These are phyloP conservation scores for Hydropsyche betteni DNA, from an alignment of 2,888 invertebrate genomes.

Conservation along the genomic window DNA sequence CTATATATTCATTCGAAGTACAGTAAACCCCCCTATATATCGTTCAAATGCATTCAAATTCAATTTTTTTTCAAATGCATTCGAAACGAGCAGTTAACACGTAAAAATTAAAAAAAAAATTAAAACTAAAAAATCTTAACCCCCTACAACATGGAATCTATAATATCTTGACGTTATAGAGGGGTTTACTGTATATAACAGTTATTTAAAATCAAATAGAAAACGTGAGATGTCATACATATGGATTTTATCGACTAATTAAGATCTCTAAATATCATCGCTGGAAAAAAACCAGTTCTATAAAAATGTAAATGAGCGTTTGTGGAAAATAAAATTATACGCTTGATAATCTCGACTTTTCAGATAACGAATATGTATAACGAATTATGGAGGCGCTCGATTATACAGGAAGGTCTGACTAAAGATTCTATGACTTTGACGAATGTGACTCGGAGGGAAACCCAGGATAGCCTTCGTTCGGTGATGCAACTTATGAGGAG, in stretches of 20 bases:
- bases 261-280: background rate
- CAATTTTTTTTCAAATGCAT: too few species aligned
- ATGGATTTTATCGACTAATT: background rate
- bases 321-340: too few species aligned
- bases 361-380: constrained; percentile 72
- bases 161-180: too few species aligned
- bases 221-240: background rate
- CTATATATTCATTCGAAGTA: background rate
- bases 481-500: constrained; percentile 58
- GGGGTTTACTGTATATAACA: too few species aligned
- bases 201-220: background rate
- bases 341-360: constrained; percentile 35
- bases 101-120: too few species aligned
- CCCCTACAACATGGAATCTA: too few species aligned
- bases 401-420: constrained; percentile 62
- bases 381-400: constrained; percentile 68
- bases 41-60: too few species aligned
- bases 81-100: too few species aligned
- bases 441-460: constrained; percentile 65
- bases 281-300: constrained; percentile 4
- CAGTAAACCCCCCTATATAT: background rate
- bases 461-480: constrained; percentile 65
- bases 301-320: background rate
- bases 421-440: constrained; percentile 63
- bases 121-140: too few species aligned